A percentile compares a stretch with the other conserved stretches of the same genome.
Conservation (phyloP, 2,113 vertebrate genomes). For the Hemiscyllium ocellatum region DNA sequence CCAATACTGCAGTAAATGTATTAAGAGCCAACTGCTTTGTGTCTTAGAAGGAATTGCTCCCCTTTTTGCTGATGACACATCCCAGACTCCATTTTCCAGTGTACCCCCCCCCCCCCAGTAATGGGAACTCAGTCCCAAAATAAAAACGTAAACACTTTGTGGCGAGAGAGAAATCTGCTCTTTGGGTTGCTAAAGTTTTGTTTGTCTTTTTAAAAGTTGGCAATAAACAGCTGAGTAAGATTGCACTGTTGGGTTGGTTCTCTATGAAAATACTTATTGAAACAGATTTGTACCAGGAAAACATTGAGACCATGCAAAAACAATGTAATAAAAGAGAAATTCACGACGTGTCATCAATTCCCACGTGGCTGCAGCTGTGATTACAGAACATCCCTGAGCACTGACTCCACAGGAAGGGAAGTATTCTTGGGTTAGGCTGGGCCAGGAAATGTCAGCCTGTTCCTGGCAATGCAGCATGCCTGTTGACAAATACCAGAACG, state of each 20-base stretch:
- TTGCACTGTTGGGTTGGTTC: background rate
- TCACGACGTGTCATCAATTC: background rate
- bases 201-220: background rate
- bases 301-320: background rate
- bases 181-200: background rate
- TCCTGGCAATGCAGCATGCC: background rate
- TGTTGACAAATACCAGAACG: background rate
- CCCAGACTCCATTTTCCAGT: background rate
- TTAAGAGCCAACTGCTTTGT: background rate
- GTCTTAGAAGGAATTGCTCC: background rate
- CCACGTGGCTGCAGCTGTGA: background rate
- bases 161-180: background rate
- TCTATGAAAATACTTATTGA: background rate
- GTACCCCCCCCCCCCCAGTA: background rate
- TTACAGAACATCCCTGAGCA: background rate
- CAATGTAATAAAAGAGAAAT: background rate
- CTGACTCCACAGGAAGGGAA: background rate
- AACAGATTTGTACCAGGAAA: background rate
- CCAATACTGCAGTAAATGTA: background rate
- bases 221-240: background rate
- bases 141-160: background rate
- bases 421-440: background rate
- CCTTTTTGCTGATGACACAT: background rate
- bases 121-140: background rate
- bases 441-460: background rate